A percentile compares a stretch with the other conserved stretches of the same genome.
Evolutionary conservation across 1,140 invertebrate genomes (phyloP).

Genomic region (Bicyclus anynana): DNA sequence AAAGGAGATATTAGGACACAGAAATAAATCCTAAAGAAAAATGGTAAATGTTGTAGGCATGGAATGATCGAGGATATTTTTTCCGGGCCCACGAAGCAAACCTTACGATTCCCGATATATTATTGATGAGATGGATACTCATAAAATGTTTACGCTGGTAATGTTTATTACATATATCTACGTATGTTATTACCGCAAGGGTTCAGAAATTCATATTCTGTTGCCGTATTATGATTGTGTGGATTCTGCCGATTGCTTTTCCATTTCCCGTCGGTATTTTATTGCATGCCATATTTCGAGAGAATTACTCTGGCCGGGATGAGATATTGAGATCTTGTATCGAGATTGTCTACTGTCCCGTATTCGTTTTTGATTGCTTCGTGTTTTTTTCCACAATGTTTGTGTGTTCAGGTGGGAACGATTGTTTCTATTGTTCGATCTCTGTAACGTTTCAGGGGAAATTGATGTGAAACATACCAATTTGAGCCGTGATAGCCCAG

Average conservation of each 20-base stretch:
- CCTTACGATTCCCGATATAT: conserved; percentile 12
- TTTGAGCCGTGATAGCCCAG: too few species aligned
- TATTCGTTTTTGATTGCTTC: conserved; percentile 66
- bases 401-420: not conserved
- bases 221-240: conserved; percentile 50
- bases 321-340: conserved; percentile 61
- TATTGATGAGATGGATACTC: conserved; percentile 18
- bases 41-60: not conserved
- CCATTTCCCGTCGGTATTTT: conserved; percentile 69
- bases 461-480: too few species aligned
- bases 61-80: conserved; percentile 1
- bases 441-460: too few species aligned
- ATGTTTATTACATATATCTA: conserved; percentile 32
- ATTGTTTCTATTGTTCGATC: not conserved
- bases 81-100: not conserved
- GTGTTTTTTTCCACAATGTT: not conserved
- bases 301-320: conserved; percentile 52
- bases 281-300: conserved; percentile 65
- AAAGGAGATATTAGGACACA: not conserved
- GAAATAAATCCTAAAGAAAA: not conserved
- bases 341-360: conserved; percentile 48
- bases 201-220: conserved; percentile 45
- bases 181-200: conserved; percentile 28
- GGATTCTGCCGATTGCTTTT: conserved; percentile 59
- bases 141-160: conserved; percentile 27